Evolutionary conservation across 2,888 invertebrate genomes (phyloP), one percentile per base, ranked within the genome.

Genomic region (Clanis bilineata): DNA sequence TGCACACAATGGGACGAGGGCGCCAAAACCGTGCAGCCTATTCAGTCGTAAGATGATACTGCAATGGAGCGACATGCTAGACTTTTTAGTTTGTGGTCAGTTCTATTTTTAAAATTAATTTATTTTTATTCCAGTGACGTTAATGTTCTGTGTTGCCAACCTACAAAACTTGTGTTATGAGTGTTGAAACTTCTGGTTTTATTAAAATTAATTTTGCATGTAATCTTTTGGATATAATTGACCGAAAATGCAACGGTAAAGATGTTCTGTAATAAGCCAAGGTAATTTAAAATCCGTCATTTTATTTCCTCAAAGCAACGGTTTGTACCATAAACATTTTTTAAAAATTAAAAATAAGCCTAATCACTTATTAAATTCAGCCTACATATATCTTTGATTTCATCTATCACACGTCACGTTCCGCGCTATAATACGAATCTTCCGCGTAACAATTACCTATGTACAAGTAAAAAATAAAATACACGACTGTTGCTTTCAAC

Each of bases 21-120:
- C 73, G 67, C 74, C 76, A 64, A 76, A 86, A 81, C 78, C 79
- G 84, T 83, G 85, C 69, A 83, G 83, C 73, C 58, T 65, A 56
- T 45, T 87, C 89, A 91, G 91, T 91, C 82, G 82, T 80, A 83
- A 85, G 77, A 88, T 88, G 90, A 80, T 88, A 84, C 83, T 90
- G 88, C 85, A 88, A 85, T 90, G 89, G 86, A 85, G 86, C 80
- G 91, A 91, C 90, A 89, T 90, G 88, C 79, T 90, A 72, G 88
- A 88, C 73, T 88, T 88, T 78, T 81, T 90, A 70, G 77, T 80
- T 67, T 89, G 90, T 77, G 91, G 91, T 90, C 85, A 85, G 88
- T 90, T 80, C 70, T 60, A 64, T 73, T 74, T 77, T 77, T 62
- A 69, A 58, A 58, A 25, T 39, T 38, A 15, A 15, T 47, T 58